phyloP scores from a whole-genome alignment of 2,888 invertebrate species.

The Diadromus collaris region DNA sequence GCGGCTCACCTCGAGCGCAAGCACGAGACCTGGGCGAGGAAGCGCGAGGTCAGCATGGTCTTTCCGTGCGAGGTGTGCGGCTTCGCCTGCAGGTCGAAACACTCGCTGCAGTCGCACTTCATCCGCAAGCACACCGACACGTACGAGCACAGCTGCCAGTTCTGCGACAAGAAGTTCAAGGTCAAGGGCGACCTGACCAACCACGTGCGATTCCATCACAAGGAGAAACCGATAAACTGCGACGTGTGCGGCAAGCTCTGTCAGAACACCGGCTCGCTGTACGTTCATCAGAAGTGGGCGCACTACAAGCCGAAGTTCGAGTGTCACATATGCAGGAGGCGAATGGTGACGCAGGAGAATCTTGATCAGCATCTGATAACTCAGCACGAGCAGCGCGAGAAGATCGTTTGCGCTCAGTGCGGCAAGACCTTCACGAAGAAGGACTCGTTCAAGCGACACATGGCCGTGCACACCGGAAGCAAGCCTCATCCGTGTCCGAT shows the following conservation, averaged over 20 bases:
- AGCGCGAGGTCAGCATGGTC: slow-evolving; percentile 66
- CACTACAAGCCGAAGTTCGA: slow-evolving; percentile 79
- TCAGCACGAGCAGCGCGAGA: slow-evolving; percentile 78
- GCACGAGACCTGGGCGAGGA: slow-evolving; percentile 76
- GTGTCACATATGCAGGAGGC: slow-evolving; percentile 77
- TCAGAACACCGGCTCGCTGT: slow-evolving; percentile 77
- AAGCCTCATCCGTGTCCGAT: slow-evolving; percentile 77
- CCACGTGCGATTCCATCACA: slow-evolving; percentile 78
- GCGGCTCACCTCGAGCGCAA: slow-evolving; percentile 75
- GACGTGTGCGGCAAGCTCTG: slow-evolving; percentile 78
- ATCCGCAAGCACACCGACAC: slow-evolving; percentile 78
- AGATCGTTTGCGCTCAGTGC: slow-evolving; percentile 78
- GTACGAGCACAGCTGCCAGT: slow-evolving; percentile 77
- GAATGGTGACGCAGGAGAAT: slow-evolving; percentile 79
- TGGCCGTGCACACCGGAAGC: slow-evolving; percentile 78
- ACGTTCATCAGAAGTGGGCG: slow-evolving; percentile 79
- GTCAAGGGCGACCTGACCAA: slow-evolving; percentile 78
- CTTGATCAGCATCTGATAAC: slow-evolving; percentile 77
- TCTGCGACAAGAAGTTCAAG: slow-evolving; percentile 77
- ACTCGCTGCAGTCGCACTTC: slow-evolving; percentile 78
- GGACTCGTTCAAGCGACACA: slow-evolving; percentile 78
- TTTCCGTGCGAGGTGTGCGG: slow-evolving; percentile 77
- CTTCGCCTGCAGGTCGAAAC: slow-evolving; percentile 77
- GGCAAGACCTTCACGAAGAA: slow-evolving; percentile 78
- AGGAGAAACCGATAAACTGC: slow-evolving; percentile 78